Evolutionary conservation across 2,113 vertebrate species (phyloP), one percentile per base, ranked within the genome.

Genomic region (Abramis brama): DNA sequence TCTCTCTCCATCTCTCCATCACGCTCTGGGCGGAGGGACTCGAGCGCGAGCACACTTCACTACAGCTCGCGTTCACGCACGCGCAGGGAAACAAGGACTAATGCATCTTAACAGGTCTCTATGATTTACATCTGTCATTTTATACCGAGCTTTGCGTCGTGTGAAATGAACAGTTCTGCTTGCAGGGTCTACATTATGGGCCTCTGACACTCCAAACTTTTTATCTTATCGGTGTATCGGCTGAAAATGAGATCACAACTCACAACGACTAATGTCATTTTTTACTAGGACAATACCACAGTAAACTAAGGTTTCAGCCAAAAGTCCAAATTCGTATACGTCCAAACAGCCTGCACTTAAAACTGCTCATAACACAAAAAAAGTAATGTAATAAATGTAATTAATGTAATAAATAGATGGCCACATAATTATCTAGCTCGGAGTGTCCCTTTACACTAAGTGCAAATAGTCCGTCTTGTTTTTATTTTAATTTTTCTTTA

Each of bases 11-110:
- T 60, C 47, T 74, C 82, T 39, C 68, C 62, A 45, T 78, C 84
- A 30, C 50, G 47, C 78, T 47, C 78, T 86, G 64, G 80, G 80
- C 59, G 55, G 57, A 76, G 27, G 25, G 30, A 74, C 17, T 50
- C 77, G 79, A 60, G 84, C 47, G 17, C 60, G 45, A 73, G 68
- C 47, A 43, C 77, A 39, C 60, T 75, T 87, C 73, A 33, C 21
- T 73, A 57, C 83, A 9, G 78, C 45, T 50, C 71, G 30, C 23
- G 76, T 68, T 75, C 21, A 85, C 71, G 59, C 71, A 85, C 71
- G 87, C 83, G 83, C 79, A 60, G 13, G 76, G 7, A 77, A 33
- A 55, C 55, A 5, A 4, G 33, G 9, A 13, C 52, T 60, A 30
- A 52, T 52, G 27, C 74, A 52, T 30, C 1, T 77, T 27, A 9